These are phyloP conservation scores for Nomada goodeniana DNA, from an alignment of 2,888 invertebrate species.

Conservation along the genomic window DNA sequence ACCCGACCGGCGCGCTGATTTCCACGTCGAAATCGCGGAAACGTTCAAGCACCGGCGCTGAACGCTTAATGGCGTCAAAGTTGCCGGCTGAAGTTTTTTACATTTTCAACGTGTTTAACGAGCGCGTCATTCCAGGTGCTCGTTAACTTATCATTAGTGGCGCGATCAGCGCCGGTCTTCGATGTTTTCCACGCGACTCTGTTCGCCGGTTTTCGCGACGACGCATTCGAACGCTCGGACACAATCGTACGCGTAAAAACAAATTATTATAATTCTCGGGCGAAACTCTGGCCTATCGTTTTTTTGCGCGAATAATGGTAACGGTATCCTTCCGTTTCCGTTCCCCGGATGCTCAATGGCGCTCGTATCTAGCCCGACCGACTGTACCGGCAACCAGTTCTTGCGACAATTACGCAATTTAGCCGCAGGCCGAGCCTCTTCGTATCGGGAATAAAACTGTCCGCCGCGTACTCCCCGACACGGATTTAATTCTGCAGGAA, in stretches of 20 bases:
- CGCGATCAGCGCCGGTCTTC: slow-evolving; percentile 58
- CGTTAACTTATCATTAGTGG: slow-evolving; percentile 72
- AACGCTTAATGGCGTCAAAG: slow-evolving; percentile 50
- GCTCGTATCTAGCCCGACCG: too few species aligned
- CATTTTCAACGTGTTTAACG: slow-evolving; percentile 67
- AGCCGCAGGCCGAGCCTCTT: too few species aligned
- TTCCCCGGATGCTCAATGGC: too few species aligned
- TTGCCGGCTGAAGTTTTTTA: slow-evolving; percentile 41
- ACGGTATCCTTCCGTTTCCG: too few species aligned
- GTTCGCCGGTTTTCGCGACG: slow-evolving; percentile 47
- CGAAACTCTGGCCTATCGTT: too few species aligned
- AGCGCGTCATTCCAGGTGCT: slow-evolving; percentile 59
- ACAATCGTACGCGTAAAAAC: too few species aligned
- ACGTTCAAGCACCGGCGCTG: slow-evolving; percentile 28
- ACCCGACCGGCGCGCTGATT: slow-evolving; percentile 21
- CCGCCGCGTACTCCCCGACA: too few species aligned
- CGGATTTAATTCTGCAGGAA: not conserved
- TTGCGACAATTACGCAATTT: too few species aligned
- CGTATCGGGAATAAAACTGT: too few species aligned
- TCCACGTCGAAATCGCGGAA: slow-evolving; percentile 40
- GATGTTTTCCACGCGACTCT: slow-evolving; percentile 32
- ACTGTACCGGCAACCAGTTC: too few species aligned
- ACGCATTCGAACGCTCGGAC: slow-evolving; percentile 17
- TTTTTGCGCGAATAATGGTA: too few species aligned
- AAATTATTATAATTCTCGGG: too few species aligned